Evolutionary conservation across 2,113 vertebrate species (phyloP).

Genomic region (Pantherophis guttatus): DNA sequence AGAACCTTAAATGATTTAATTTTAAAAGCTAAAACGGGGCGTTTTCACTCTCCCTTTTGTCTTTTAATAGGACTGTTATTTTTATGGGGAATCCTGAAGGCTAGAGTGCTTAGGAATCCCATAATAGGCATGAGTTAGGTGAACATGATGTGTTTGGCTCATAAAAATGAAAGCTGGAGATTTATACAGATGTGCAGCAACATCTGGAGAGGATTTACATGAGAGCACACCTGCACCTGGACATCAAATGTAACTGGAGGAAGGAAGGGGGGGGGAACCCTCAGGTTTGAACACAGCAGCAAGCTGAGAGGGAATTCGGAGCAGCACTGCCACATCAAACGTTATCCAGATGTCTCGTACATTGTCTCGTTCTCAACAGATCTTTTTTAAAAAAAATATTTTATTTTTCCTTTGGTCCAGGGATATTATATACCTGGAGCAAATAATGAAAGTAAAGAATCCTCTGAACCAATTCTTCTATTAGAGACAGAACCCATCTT

Average conservation of each 20-base stretch:
- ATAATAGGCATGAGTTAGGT: neutral
- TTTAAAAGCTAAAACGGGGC: neutral
- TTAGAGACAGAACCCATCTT: neutral
- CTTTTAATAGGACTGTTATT: constrained; percentile 2
- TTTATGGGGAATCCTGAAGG: neutral
- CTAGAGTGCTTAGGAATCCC: neutral
- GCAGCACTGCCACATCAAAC: constrained; percentile 24
- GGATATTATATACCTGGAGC: constrained; percentile 30
- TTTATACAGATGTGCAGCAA: constrained; percentile 32
- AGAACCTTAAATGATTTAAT: neutral
- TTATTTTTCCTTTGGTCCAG: constrained; percentile 43
- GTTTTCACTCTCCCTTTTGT: neutral
- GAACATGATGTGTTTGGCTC: neutral
- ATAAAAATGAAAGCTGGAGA: constrained; percentile 35
- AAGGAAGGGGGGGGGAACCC: neutral
- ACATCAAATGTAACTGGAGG: constrained; percentile 35
- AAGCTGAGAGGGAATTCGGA: neutral
- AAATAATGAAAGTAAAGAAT: neutral
- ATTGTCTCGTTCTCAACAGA: constrained; percentile 20
- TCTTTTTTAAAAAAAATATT: neutral
- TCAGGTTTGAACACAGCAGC: neutral
- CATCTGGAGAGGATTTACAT: constrained; percentile 34
- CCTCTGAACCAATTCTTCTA: neutral
- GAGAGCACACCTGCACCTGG: constrained; percentile 42
- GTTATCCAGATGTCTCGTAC: constrained; percentile 29